Base-by-base conservation (phyloP, 2,797 vertebrate species). In the Sebastes variabilis region DNA sequence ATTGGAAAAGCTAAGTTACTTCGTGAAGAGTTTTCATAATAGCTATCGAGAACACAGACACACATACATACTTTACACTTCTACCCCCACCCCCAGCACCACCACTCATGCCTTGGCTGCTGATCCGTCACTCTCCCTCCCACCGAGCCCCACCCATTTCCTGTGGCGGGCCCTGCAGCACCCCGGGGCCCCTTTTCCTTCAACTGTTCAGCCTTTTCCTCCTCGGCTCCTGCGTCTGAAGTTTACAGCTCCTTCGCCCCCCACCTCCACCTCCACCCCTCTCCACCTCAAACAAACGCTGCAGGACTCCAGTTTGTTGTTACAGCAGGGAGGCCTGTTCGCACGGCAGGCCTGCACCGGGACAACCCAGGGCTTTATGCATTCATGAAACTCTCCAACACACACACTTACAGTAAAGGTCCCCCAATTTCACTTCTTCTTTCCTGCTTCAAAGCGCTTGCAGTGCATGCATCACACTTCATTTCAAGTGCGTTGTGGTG, bases 291-390 rank as follows among this genome's bases (percentile, higher is more conserved):
- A 86, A 87, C 79, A 88, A 85, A 76, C 73, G 72, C 81, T 71
- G 73, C 83, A 78, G 87, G 77, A 92, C 79, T 79, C 80, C 64
- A 22, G 79, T 68, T 83, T 89, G 86, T 92, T 87, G 82, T 87
- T 84, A 22, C 79, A 81, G 82, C 68, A 8, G 66, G 81, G 81
- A 83, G 71, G 77, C 70, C 66, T 88, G 83, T 88, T 90, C 24
- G 65, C 77, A 87, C 79, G 82, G 82, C 80, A 86, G 78, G 75
- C 70, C 81, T 83, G 61, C 64, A 71, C 42, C 54, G 1, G 80
- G 78, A 88, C 85, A 90, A 76, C 82, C 62, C 66, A 0, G 16
- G 42, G 76, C 85, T 88, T 82, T 83, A 87, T 88, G 87, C 80
- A 81, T 90, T 89, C 82, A 90, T 82, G 30, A 61, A 32, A 56